phyloP scores from a whole-genome alignment of 2,888 invertebrate genomes.

The Hymenopus coronatus region DNA sequence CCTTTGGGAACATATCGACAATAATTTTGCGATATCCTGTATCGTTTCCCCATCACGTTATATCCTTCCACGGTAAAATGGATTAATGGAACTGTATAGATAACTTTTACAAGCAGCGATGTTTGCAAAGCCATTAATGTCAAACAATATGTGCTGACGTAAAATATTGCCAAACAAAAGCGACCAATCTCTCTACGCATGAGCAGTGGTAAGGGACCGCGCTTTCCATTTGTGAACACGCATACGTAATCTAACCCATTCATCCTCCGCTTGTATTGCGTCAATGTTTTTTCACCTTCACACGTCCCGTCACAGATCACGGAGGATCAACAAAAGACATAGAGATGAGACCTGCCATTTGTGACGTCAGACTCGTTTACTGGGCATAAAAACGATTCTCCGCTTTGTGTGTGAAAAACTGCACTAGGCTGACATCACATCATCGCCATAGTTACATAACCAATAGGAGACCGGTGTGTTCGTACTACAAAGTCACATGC shows the following conservation, averaged over 20 bases:
- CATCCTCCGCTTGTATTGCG: neutral
- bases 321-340: neutral
- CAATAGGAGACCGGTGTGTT: neutral
- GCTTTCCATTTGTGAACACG: neutral
- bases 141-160: no score
- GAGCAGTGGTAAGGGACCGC: no score
- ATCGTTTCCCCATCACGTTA: no score
- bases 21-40: no score
- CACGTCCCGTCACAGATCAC: conserved; percentile 14
- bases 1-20: no score
- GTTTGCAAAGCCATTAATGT: no score
- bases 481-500: no score
- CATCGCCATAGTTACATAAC: neutral
- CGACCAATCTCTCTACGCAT: no score
- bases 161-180: no score
- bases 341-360: neutral
- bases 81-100: no score
- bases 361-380: neutral
- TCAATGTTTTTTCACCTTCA: conserved; percentile 3
- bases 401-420: neutral
- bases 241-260: neutral
- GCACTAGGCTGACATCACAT: neutral
- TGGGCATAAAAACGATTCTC: neutral
- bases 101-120: no score
- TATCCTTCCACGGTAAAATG: no score